Evolutionary conservation across 2,888 invertebrate species (phyloP), one percentile per base, ranked within the genome.

Genomic region (Chalcosyrphus nemorum): DNA sequence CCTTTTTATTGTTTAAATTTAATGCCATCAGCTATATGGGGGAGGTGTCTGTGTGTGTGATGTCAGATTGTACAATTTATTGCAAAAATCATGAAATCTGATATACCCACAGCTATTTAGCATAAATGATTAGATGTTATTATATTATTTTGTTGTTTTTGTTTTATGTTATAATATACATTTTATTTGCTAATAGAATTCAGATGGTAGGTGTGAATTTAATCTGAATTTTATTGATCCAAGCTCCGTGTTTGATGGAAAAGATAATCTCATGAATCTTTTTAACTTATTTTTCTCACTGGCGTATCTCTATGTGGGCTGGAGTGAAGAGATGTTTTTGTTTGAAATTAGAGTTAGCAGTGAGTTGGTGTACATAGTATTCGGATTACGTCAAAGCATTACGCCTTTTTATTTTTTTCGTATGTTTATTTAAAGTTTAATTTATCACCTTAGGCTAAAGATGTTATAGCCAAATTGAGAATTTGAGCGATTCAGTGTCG

Each of bases 211-310:
- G 81, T 76, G 76, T 76, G 32, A 76, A 76, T 52, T 59, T 38
- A 59, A 71, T 71, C 57, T 54, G 7, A 59, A 65, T 71, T 65
- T 65, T 65, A 65, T 65, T 71, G 43, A 71, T 61, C 24, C 32
- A 63, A 61, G 47, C n/a, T n/a, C 15, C 9, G 15, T 7, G 4
- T 13, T 29, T 43, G 5, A 61, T 27, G 19, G 24, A 13, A 7
- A 21, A 38, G 21, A 35, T 32, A 17, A 65, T 38, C 72, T 61
- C 27, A 70, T 56, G 56, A 74, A 56, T 74, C 45, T 65, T 21
- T 56, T 63, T 17, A 52, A 41, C 43, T 4, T 35, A 35, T 9
- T 24, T 45, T 24, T 27, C 2, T 1, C 17, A 17, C 24, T 2
- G 4, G 24, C 24, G 5, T 5, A 13, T 13, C n/a, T 13, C n/a